Evolutionary conservation across 2,113 vertebrate species (phyloP), one percentile per base, ranked within the genome.

Genomic region (Pithys albifrons): DNA sequence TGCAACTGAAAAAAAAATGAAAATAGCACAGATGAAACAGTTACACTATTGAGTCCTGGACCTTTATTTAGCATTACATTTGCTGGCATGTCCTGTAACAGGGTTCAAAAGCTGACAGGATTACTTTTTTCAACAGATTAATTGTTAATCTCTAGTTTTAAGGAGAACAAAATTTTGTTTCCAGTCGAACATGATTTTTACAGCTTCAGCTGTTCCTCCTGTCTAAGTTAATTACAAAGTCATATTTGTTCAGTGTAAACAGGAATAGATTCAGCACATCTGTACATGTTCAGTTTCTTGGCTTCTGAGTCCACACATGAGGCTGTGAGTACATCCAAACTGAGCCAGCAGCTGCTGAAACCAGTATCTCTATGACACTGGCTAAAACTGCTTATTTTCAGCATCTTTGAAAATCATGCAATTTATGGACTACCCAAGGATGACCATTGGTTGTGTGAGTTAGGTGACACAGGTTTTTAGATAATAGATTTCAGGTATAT

Each of bases 21-120:
- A 83, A 92, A 84, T 86, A 69, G 65, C 69, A 81, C 35, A 35
- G 46, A 54, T 71, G 8, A 71, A 96, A 67, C 37, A 94, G 51
- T 43, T 88, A 18, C 46, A 10, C 25, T 88, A 0, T 33, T 83
- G 66, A 75, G 58, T 93, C 48, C 45, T 43, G 43, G 45, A 41
- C 88, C 73, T 95, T 75, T 89, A 78, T 81, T 95, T 93, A 80
- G 74, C 54, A 70, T 65, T 46, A 16, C 18, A 41, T 91, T 84
- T 89, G 29, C 70, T 82, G 61, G 61, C 29, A 52, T 69, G 61
- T 87, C 66, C n/a, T 65, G 24, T 69, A 69, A 45, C 1, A 3
- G 67, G 55, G n/a, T 86, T 89, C 49, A 49, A 81, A 86, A 92
- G 8, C 39, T 10, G 33, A 17, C 39, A 52, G 41, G 19, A 61